phyloP scores from a whole-genome alignment of 2,797 vertebrate species.

The Phataginus tricuspis region DNA sequence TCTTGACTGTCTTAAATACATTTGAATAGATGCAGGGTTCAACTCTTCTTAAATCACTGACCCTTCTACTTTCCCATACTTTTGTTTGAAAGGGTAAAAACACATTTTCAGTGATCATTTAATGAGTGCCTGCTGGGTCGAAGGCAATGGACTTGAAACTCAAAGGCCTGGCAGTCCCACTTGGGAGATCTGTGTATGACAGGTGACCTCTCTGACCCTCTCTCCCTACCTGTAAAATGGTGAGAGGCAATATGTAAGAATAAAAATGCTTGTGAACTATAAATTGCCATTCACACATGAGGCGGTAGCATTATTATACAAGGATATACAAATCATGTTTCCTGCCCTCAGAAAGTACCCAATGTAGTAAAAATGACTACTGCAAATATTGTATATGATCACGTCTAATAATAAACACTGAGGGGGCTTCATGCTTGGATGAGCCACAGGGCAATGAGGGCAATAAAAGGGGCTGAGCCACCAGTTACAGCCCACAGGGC shows the following conservation, averaged over 20 bases:
- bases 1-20: not conserved
- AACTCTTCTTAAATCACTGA: not conserved
- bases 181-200: not conserved
- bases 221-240: not conserved
- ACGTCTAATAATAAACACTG: not conserved
- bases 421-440: not conserved
- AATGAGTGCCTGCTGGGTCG: not conserved
- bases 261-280: not conserved
- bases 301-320: not conserved
- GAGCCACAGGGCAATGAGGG: fast-evolving
- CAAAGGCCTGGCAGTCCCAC: not conserved
- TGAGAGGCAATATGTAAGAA: not conserved
- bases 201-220: not conserved
- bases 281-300: not conserved
- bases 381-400: not conserved
- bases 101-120: not conserved
- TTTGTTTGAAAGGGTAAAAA: not conserved
- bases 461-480: not conserved
- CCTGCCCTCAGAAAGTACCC: not conserved
- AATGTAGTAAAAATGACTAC: not conserved
- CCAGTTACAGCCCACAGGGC: too few species aligned
- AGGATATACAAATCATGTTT: not conserved
- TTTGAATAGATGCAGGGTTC: not conserved
- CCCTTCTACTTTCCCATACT: not conserved
- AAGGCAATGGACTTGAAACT: not conserved